phyloP scores from a whole-genome alignment of 1,140 invertebrate species.

The Drosophila orosa region DNA sequence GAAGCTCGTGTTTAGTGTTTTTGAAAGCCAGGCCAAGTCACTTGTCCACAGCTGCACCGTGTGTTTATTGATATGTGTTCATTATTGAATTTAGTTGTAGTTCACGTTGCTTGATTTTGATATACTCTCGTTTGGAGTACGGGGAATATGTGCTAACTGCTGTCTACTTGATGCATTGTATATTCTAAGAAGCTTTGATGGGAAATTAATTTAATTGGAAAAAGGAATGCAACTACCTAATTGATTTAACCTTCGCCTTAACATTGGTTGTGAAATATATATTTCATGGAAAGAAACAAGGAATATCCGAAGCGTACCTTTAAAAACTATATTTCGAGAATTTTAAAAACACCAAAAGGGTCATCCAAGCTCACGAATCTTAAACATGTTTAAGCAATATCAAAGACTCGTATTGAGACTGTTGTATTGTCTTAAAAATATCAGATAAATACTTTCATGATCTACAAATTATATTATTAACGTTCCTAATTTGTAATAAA shows the following conservation, averaged over 20 bases:
- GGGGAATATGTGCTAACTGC: background rate
- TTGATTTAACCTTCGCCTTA: too few species aligned
- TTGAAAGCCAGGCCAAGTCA: constrained; percentile 70
- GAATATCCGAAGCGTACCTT: too few species aligned
- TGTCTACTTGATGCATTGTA: background rate
- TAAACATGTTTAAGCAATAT: too few species aligned
- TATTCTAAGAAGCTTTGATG: background rate
- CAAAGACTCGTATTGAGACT: too few species aligned
- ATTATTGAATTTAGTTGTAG: constrained; percentile 75
- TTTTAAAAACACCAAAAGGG: too few species aligned
- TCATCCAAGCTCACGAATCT: too few species aligned
- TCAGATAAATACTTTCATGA: background rate
- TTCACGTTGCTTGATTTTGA: constrained; percentile 6
- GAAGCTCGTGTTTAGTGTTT: constrained; percentile 60
- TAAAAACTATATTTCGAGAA: too few species aligned
- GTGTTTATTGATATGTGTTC: constrained; percentile 81
- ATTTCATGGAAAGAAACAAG: too few species aligned
- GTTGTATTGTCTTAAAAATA: background rate
- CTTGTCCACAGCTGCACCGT: constrained; percentile 57
- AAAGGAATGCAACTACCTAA: too few species aligned
- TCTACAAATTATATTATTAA: background rate
- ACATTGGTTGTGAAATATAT: too few species aligned
- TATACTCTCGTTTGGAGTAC: constrained; percentile 1
- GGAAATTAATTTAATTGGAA: background rate
- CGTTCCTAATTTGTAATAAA: too few species aligned